These are phyloP conservation scores for Eilema griseolum DNA, from an alignment of 2,888 invertebrate genomes.

Conservation along the genomic window DNA sequence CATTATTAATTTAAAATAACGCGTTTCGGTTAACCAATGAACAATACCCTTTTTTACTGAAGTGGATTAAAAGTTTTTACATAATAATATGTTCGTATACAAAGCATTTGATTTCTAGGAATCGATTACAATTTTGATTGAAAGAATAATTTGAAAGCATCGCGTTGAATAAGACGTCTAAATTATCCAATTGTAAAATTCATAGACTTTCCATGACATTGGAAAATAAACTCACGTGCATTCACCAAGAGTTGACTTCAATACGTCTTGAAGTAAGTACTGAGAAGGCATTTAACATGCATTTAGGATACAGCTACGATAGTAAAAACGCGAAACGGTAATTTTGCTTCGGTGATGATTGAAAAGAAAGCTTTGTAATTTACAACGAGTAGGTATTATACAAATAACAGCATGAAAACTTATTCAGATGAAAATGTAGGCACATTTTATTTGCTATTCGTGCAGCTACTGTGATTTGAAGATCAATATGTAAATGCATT, in stretches of 20 bases:
- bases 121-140: constrained; percentile 48
- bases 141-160: constrained; percentile 45
- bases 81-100: constrained; percentile 24
- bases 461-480: constrained; percentile 73
- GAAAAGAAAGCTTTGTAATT: constrained; percentile 40
- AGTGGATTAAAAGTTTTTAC: constrained; percentile 41
- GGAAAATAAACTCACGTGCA: constrained; percentile 31
- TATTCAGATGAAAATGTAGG: constrained; percentile 50
- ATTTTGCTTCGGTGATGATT: constrained; percentile 41
- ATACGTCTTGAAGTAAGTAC: constrained; percentile 1
- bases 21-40: constrained; percentile 22
- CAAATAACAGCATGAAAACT: constrained; percentile 30
- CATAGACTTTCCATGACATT: constrained; percentile 26
- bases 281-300: constrained; percentile 37
- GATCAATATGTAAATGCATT: constrained; percentile 84
- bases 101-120: constrained; percentile 35
- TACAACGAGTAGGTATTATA: constrained; percentile 20
- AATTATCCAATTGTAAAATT: constrained; percentile 47
- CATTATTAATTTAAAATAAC: constrained; percentile 41
- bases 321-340: constrained; percentile 50
- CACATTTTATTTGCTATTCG: constrained; percentile 71
- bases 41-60: constrained; percentile 23
- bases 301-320: constrained; percentile 40
- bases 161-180: constrained; percentile 44
- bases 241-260: constrained; percentile 36